Base-by-base conservation (phyloP, 2,797 vertebrate genomes). In the Cephalopachus bancanus region DNA sequence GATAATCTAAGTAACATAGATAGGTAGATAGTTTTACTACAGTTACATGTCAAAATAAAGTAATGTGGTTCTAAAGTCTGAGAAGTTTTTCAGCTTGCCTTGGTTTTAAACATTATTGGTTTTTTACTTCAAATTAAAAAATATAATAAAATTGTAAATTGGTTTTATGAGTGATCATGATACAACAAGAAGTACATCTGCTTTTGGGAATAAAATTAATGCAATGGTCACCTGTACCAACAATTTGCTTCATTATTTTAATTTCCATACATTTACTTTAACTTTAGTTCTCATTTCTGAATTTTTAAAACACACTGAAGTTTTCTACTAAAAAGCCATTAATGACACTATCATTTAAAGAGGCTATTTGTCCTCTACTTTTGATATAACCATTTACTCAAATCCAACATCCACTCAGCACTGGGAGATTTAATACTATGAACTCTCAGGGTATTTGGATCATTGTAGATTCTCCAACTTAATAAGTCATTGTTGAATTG, bases 371-470 rank as follows among this genome's bases (percentile, higher is more conserved):
- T 19, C 19, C 1, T 22, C 12, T 12, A 10, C 3, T 2, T 19
- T 19, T 49, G 28, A 7, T 17, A 9, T 5, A 8, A 19, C 1
- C 1, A 6, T 44, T 10, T 10, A 5, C 28, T 53, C 20, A 12
- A 9, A 17, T 37, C 24, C 69, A 33, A 2, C 0, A 1, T 20
- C 33, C 0, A 3, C 9, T 19, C 5, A 1, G n/a, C 17, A 0
- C 12, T 28, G 6, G 49, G 37, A 14, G 2, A 2, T 26, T 9
- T 15, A 15, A 19, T 0, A 3, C 5, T 20, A 24, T 12, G 11
- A 53, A 12, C 72, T 16, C 3, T 1, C 1, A 1, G 4, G 5
- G 1, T 30, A 5, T 28, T 7, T 26, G 79, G 49, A 44, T 49
- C 14, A 4, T 0, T 3, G n/a, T 0, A 2, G 20, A 16, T 28